Conservation (phyloP, 2,797 vertebrate species). For the Tapirus indicus region DNA sequence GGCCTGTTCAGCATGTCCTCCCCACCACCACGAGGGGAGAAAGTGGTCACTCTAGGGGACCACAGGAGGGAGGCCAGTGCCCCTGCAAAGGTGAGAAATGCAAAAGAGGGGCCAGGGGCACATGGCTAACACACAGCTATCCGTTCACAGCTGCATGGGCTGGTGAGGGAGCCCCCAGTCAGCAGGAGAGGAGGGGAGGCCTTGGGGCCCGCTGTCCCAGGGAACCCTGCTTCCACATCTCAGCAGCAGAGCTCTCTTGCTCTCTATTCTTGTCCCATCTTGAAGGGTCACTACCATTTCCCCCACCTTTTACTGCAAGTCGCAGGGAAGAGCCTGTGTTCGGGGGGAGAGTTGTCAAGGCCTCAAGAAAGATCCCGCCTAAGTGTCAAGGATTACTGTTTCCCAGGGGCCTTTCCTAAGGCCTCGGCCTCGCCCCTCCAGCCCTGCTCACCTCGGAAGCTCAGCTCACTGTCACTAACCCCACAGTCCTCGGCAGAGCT, state of each 20-base stretch:
- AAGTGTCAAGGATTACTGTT: not conserved
- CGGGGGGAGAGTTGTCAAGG: not conserved
- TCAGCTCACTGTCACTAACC: constrained; percentile 98
- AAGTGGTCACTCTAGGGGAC: not conserved
- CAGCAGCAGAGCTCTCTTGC: not conserved
- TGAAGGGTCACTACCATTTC: not conserved
- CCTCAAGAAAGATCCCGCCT: not conserved
- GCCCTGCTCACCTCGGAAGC: constrained; percentile 94
- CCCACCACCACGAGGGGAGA: not conserved
- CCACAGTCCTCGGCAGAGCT: constrained; percentile 98
- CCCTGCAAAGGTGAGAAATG: not conserved
- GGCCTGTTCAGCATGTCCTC: not conserved
- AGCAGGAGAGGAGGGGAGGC: constrained; percentile 17
- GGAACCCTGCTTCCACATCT: not conserved
- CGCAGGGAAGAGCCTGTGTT: not conserved
- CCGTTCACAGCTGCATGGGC: not conserved
- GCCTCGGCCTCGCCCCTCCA: constrained; percentile 50
- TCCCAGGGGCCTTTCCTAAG: constrained; percentile 15
- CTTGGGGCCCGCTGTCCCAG: not conserved
- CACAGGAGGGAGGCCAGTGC: not conserved
- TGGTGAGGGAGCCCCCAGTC: not conserved
- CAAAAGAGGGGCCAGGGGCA: not conserved
- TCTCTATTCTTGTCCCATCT: not conserved
- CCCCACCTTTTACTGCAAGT: not conserved
- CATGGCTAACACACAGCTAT: not conserved